Evolutionary conservation across 2,797 vertebrate species (phyloP).

Genomic region (Pangasius krempfi): DNA sequence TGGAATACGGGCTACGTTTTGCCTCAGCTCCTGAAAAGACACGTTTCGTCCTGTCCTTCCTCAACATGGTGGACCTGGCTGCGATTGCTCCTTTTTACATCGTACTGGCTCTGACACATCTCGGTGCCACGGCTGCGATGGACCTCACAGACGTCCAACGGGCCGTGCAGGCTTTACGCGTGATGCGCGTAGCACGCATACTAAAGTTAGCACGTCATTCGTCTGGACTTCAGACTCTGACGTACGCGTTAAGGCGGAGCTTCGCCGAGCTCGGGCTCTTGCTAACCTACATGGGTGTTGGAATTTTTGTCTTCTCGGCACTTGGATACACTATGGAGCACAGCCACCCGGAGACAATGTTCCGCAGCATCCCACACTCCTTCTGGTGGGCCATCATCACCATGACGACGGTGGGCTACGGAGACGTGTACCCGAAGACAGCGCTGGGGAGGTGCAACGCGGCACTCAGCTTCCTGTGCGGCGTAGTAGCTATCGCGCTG

Average conservation of each 20-base stretch:
- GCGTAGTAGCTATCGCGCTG: conserved; percentile 93
- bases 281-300: conserved; percentile 96
- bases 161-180: conserved; percentile 91
- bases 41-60: conserved; percentile 87
- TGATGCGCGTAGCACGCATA: conserved; percentile 92
- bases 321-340: conserved; percentile 97
- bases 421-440: conserved; percentile 97
- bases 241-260: conserved; percentile 92
- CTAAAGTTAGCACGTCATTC: conserved; percentile 97
- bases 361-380: conserved; percentile 96
- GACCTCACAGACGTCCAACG: conserved; percentile 93
- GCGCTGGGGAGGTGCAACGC: conserved; percentile 94
- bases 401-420: conserved; percentile 97
- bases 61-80: conserved; percentile 93
- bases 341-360: conserved; percentile 93
- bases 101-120: conserved; percentile 86
- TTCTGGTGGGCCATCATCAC: conserved; percentile 99
- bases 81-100: conserved; percentile 95
- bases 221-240: conserved; percentile 92
- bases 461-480: conserved; percentile 94
- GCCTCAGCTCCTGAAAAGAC: conserved; percentile 89
- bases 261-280: conserved; percentile 94
- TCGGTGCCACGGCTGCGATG: conserved; percentile 87
- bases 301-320: conserved; percentile 97
- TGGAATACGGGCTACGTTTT: conserved; percentile 89